Evolutionary conservation across 2,888 invertebrate species (phyloP).

Genomic region (Amphipyra tragopoginis): DNA sequence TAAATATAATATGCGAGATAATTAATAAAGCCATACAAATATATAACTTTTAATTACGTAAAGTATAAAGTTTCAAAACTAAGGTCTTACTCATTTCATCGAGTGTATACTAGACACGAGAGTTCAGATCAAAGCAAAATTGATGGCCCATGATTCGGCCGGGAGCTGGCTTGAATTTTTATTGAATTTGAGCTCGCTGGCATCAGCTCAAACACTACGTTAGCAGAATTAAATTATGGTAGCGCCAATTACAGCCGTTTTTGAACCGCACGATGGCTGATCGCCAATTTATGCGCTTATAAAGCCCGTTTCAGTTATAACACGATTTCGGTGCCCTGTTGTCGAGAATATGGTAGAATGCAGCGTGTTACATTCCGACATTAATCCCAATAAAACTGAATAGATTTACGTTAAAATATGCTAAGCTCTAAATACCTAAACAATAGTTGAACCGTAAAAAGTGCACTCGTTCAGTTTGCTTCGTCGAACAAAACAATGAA

Average conservation of each 20-base stretch:
- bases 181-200: conserved; percentile 82
- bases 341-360: conserved; percentile 20
- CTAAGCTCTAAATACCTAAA: background rate
- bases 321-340: conserved; percentile 59
- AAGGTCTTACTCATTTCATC: conserved; percentile 10
- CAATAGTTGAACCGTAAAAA: conserved; percentile 4
- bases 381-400: background rate
- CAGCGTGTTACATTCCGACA: conserved; percentile 17
- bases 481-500: conserved; percentile 15
- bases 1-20: no score
- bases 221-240: conserved; percentile 86
- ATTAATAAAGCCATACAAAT: background rate
- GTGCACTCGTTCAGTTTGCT: conserved; percentile 1
- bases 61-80: conserved; percentile 3
- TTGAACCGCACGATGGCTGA: conserved; percentile 83
- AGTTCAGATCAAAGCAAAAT: conserved; percentile 64
- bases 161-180: conserved; percentile 76
- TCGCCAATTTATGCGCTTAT: conserved; percentile 82
- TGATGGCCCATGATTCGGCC: conserved; percentile 70
- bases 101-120: conserved; percentile 39
- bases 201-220: conserved; percentile 87
- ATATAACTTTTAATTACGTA: background rate
- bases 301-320: conserved; percentile 69
- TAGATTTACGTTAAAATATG: no score
- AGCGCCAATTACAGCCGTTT: conserved; percentile 86